Base-by-base conservation (phyloP, 2,113 vertebrate species). In the Scomber japonicus region DNA sequence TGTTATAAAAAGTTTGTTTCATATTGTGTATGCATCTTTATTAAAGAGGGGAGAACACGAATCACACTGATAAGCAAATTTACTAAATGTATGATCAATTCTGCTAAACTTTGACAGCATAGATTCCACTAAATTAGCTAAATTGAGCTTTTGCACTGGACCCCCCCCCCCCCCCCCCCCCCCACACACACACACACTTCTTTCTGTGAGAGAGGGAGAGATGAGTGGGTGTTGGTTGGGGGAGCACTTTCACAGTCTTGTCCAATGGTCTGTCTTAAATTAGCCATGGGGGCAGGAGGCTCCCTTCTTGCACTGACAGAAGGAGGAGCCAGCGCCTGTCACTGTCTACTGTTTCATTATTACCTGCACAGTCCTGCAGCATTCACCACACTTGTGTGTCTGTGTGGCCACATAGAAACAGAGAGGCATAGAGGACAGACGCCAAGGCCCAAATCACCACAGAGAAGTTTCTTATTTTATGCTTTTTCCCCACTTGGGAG, bases 181-280 rank as follows among this genome's bases (percentile, higher is more conserved):
- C 70, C 27, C 50, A 48, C n/a, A n/a, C n/a, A 21, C 21, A 21
- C 21, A 21, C 21, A 21, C 21, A 21, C 64, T 27, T 85, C 72
- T 74, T 51, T 75, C 13, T 70, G 59, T 27, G 63, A 48, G 30
- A 59, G 61, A 57, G 55, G 45, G 78, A 61, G 56, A 66, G 66
- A 65, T 35, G 69, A 54, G 67, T 70, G 79, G 71, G 83, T 82
- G 61, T 75, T 88, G 79, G 78, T 74, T 85, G 78, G 80, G 78
- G 87, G 81, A 84, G 81, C 57, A 78, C 88, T 85, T 90, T 89
- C 71, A 84, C 71, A 80, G 82, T 71, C 66, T 80, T 83, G 83
- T 94, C 90, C 92, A 94, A 94, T 94, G 87, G 77, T 66, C 88
- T 93, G 83, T 93, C 94, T 94, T 95, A 94, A 95, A 94, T 95